Evolutionary conservation across 1,140 invertebrate species (phyloP).

Genomic region (Halesus radiatus): DNA sequence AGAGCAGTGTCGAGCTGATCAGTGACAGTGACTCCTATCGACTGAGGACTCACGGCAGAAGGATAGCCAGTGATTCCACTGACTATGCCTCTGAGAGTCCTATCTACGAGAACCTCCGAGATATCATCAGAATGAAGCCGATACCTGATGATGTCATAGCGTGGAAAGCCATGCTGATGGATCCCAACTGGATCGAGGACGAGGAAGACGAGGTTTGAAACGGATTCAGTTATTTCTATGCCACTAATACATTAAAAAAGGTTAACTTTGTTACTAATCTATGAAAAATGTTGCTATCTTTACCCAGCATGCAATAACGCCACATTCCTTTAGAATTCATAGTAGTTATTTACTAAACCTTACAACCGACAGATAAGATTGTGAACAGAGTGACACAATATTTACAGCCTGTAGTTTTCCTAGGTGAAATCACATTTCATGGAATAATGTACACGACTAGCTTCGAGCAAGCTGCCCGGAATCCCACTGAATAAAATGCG

Average conservation of each 20-base stretch:
- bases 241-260: slow-evolving; percentile 1
- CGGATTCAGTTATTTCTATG: neutral
- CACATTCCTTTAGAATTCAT: too few species aligned
- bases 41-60: slow-evolving; percentile 38
- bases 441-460: too few species aligned
- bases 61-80: slow-evolving; percentile 62
- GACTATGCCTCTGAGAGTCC: slow-evolving; percentile 64
- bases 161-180: slow-evolving; percentile 67
- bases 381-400: too few species aligned
- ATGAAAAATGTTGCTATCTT: slow-evolving; percentile 6
- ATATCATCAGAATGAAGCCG: slow-evolving; percentile 61
- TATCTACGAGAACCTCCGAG: slow-evolving; percentile 64
- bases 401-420: too few species aligned
- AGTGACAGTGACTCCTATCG: slow-evolving; percentile 52
- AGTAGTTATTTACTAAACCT: too few species aligned
- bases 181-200: slow-evolving; percentile 68
- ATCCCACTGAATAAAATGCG: too few species aligned
- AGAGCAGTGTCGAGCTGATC: slow-evolving; percentile 41
- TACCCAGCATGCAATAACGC: neutral
- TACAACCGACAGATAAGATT: too few species aligned
- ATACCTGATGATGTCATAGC: slow-evolving; percentile 67
- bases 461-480: too few species aligned
- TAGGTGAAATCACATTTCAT: too few species aligned
- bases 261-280: too few species aligned
- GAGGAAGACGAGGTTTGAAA: slow-evolving; percentile 69